Conservation (phyloP, 2,888 invertebrate genomes). For the Ichneumon xanthorius region DNA sequence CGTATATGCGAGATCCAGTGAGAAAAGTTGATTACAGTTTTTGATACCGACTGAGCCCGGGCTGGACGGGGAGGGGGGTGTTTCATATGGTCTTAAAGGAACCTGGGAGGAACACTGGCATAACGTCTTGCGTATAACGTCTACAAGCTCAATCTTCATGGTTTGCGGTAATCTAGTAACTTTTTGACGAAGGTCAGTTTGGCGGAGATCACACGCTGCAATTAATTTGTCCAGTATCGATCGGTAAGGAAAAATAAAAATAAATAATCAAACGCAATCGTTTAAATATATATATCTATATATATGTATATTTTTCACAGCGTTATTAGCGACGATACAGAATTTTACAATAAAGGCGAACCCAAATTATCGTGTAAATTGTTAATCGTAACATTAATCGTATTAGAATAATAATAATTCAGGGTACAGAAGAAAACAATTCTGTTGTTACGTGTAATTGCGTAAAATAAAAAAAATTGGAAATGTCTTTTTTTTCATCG, state of each 20-base stretch:
- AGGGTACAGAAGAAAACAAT: slow-evolving; percentile 61
- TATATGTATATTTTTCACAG: slow-evolving; percentile 78
- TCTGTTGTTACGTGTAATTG: slow-evolving; percentile 69
- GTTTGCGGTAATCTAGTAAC: no score
- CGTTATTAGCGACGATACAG: slow-evolving; percentile 82
- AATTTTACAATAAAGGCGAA: slow-evolving; percentile 79
- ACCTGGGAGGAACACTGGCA: no score
- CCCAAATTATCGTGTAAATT: slow-evolving; percentile 75
- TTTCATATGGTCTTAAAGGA: no score
- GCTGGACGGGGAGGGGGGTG: no score
- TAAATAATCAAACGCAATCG: neutral
- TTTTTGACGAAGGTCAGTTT: no score
- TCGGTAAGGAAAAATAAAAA: neutral
- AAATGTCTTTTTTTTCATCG: slow-evolving; percentile 77
- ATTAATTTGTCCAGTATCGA: neutral
- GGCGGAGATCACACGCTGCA: neutral
- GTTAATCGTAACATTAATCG: slow-evolving; percentile 82
- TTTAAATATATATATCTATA: slow-evolving; percentile 63
- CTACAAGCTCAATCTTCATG: no score
- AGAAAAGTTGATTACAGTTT: no score
- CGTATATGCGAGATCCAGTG: no score
- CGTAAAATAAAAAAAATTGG: slow-evolving; percentile 69
- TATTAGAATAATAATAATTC: slow-evolving; percentile 74
- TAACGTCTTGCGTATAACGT: no score
- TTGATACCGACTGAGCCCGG: no score